A percentile compares a stretch with the other conserved stretches of the same genome.
Evolutionary conservation across 1,140 invertebrate species (phyloP).

Genomic region (Temnothorax longispinosus): DNA sequence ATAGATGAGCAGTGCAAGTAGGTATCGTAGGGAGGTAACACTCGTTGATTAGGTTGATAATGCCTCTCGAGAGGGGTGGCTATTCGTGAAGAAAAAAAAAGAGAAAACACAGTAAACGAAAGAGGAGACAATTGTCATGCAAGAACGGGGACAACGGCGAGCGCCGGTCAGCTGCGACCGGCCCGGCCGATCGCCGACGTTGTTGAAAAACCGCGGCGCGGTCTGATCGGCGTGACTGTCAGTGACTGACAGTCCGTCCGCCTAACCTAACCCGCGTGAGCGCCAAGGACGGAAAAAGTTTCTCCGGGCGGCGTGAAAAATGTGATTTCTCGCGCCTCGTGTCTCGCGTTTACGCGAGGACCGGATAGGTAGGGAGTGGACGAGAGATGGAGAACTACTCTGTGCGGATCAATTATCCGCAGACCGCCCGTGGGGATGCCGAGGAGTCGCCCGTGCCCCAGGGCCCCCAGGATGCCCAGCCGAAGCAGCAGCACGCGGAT

Average conservation of each 20-base stretch:
- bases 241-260: too few species aligned
- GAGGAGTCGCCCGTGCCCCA: slow-evolving; percentile 75
- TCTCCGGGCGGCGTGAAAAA: slow-evolving; percentile 16
- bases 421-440: slow-evolving; percentile 69
- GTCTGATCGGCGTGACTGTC: not conserved
- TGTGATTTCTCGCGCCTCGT: slow-evolving; percentile 56
- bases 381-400: slow-evolving; percentile 79
- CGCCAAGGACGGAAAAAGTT: not conserved
- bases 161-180: not conserved
- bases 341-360: slow-evolving; percentile 17
- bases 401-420: slow-evolving; percentile 75
- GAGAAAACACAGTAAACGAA: too few species aligned
- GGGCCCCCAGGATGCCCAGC: slow-evolving; percentile 73
- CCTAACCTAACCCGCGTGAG: slow-evolving; percentile 19
- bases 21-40: not conserved
- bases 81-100: not conserved
- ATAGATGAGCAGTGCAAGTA: too few species aligned
- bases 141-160: not conserved
- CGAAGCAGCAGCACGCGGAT: slow-evolving; percentile 74
- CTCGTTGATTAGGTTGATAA: not conserved
- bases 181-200: not conserved
- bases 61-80: not conserved
- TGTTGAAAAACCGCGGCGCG: not conserved
- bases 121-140: not conserved
- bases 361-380: slow-evolving; percentile 1